Base-by-base conservation (phyloP, 1,140 invertebrate species). In the Sinonovacula constricta region DNA sequence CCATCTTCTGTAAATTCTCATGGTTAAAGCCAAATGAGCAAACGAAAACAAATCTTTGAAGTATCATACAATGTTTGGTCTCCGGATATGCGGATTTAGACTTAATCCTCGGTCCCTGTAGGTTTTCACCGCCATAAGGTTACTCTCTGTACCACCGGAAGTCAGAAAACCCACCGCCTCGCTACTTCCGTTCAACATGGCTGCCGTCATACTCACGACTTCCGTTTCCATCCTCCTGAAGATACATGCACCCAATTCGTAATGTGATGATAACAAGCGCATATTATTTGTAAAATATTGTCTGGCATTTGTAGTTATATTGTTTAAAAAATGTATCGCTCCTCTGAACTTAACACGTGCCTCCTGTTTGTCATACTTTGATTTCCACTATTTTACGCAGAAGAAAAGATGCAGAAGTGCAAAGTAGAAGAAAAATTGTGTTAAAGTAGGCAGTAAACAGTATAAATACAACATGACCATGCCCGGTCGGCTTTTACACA, bases 111-210 rank as follows among this genome's bases (percentile, higher is more conserved):
- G 72, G 60, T 89, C 86, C 49, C 87, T 57, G 88, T 95, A 99
- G 0, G 98, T 95, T 91, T 99, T 99, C 88, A 97, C 97, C 0
- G 97, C 98, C 94, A 99, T 94, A 66, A 99, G 91, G 83, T 99
- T 98, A 30, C 97, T 99, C 83, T 99, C 98, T 0, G 98, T 99
- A 5, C 98, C 98, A 69, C 98, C 98, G 75, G 95, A 95, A n/a
- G 98, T 98, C 91, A 99, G 95, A 67, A 96, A 97, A 65, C 98
- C 98, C 91, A 96, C 97, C 80, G 94, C 92, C 1, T 95, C 92
- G 0, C 93, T 90, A 83, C 94, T 94, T 0, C 98, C 98, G 88
- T 98, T 93, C 89, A 98, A 99, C 53, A 99, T 91, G 68, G 94
- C 93, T 66, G 94, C 93, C 7, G 95, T 93, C 93, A 99, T 99